Percentiles rank a stretch among this genome's conserved stretches.
Conservation (phyloP, 1,140 invertebrate species). For the Camponotus vicinus region DNA sequence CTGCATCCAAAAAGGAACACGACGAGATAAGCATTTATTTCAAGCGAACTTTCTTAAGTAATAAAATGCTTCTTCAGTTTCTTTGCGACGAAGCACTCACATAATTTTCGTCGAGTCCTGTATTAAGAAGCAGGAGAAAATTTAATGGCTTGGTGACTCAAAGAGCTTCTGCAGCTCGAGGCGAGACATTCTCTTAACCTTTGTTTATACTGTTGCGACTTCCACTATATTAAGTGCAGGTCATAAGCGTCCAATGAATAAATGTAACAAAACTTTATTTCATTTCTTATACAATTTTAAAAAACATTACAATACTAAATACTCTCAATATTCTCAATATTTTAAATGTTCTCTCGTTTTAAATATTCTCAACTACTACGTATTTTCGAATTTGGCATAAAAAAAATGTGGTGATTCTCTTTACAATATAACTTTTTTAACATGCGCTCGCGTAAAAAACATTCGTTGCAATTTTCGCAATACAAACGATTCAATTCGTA, state of each 20-base stretch:
- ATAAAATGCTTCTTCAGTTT: constrained; percentile 41
- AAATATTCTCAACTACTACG: background rate
- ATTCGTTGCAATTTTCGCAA: too few species aligned
- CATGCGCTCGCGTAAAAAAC: background rate
- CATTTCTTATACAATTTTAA: background rate
- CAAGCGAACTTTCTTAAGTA: constrained; percentile 9
- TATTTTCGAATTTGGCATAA: background rate
- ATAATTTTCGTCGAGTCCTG: constrained; percentile 10
- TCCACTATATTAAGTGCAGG: background rate
- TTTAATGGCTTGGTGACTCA: constrained; percentile 21
- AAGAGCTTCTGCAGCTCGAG: background rate
- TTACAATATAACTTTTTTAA: background rate
- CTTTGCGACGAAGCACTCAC: constrained; percentile 13
- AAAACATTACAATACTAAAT: background rate
- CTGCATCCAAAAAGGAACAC: background rate
- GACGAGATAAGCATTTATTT: constrained; percentile 8
- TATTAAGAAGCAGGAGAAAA: constrained; percentile 25
- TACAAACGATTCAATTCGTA: constrained; percentile 3
- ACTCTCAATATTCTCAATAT: too few species aligned
- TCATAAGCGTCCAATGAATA: background rate
- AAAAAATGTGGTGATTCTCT: background rate
- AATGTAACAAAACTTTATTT: background rate
- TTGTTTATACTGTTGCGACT: background rate
- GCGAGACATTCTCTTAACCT: constrained; percentile 6
- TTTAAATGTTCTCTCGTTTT: too few species aligned